phyloP scores from a whole-genome alignment of 2,888 invertebrate species.

The Panorpa germanica region DNA sequence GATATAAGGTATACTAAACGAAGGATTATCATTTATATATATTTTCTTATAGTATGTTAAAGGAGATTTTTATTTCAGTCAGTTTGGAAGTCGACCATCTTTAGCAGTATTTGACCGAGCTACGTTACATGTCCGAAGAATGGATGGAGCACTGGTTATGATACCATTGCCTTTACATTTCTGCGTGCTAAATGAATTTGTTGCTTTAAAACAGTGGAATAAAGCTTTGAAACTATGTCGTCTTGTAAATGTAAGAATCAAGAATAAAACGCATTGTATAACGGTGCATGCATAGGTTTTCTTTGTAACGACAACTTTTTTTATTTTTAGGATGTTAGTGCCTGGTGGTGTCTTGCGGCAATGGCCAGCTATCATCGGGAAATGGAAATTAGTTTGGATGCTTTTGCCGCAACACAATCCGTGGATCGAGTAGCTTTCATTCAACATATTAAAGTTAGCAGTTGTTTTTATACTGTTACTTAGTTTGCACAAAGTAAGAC shows the following conservation, averaged over 20 bases:
- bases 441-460: constrained; percentile 53
- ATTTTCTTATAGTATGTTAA: constrained; percentile 23
- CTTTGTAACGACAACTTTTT: neutral
- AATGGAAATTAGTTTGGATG: constrained; percentile 80
- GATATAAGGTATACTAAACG: constrained; percentile 23
- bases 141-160: constrained; percentile 68
- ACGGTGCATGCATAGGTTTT: constrained; percentile 1
- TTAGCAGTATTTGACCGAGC: constrained; percentile 70
- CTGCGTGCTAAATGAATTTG: constrained; percentile 40
- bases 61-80: constrained; percentile 31
- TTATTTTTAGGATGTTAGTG: constrained; percentile 29
- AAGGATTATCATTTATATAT: constrained; percentile 3
- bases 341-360: constrained; percentile 92
- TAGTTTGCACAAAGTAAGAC: too few relatives aligned
- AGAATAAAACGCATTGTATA: neutral
- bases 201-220: constrained; percentile 64
- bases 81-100: constrained; percentile 72
- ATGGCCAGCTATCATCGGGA: constrained; percentile 76
- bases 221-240: constrained; percentile 64
- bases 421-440: constrained; percentile 74
- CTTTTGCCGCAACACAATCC: constrained; percentile 79
- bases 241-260: constrained; percentile 16
- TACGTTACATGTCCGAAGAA: constrained; percentile 64
- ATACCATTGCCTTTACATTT: constrained; percentile 22
- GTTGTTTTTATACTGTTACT: too few relatives aligned